Base-by-base conservation (phyloP, 2,113 vertebrate genomes). In the Gadus chalcogrammus region DNA sequence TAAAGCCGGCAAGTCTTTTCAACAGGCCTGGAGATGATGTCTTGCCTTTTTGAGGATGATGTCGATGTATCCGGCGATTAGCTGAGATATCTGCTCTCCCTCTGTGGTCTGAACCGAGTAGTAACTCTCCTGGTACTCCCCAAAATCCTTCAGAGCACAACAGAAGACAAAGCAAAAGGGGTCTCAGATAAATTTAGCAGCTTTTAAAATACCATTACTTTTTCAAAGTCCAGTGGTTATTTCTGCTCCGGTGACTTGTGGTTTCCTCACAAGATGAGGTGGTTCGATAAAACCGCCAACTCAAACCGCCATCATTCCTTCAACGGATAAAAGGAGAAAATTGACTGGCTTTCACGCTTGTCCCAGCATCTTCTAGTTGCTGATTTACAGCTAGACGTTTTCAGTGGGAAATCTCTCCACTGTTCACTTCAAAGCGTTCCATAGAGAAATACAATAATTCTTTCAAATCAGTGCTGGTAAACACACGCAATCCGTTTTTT, bases 61-160 rank as follows among this genome's bases (percentile, higher is more conserved):
- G 84, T 99, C 98, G 66, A 99, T 99, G 79, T 99, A 99, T 72
- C 98, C 98, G 52, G 98, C 97, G 76, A 99, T 99, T 65, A 99
- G 93, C 64, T 99, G 98, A 9, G 98, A 99, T 90, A 99, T 99
- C 84, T 99, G 98, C 64, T 99, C 98, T 42, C 98, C 97, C 84
- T 99, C 98, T 5, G 97, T 99, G 18, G 97, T 99, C 82, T 99
- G 97, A 20, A 99, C 98, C 0, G 98, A 99, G 76, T 99, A 99
- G 88, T 99, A 99, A 85, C 97, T 99, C 85, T 99, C 97, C 85
- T 99, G 97, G 89, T 99, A 99, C 81, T 99, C 97, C 13, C 97
- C 97, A 82, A 99, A 99, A 91, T 99, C 97, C 97, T 99, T 61
- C 4, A 48, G 13, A 17, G 63, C 28, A 4, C 15, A 64, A 9